Evolutionary conservation across 2,797 vertebrate genomes (phyloP).

Genomic region (Pangasius djambal): DNA sequence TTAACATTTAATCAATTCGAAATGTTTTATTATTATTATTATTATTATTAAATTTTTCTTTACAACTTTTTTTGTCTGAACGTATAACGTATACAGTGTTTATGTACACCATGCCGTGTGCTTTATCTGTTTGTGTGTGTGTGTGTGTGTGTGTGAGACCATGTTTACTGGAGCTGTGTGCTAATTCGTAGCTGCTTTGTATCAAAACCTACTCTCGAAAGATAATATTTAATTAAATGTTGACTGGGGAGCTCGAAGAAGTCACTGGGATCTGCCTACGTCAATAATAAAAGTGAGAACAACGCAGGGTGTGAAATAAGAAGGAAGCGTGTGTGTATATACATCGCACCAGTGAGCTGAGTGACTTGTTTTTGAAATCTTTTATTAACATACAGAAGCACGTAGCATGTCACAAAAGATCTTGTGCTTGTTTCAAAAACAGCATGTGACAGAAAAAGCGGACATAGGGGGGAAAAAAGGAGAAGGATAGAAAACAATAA

Average conservation of each 20-base stretch:
- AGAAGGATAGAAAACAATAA: neutral
- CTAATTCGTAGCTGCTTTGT: neutral
- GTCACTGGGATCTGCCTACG: neutral
- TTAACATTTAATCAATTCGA: neutral
- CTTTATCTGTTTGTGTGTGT: neutral
- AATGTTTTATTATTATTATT: too few species aligned
- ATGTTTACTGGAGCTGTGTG: neutral
- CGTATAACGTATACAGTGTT: neutral
- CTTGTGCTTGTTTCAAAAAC: slow-evolving; percentile 86
- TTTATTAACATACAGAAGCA: slow-evolving; percentile 92
- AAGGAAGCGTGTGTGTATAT: neutral
- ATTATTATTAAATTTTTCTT: too few species aligned
- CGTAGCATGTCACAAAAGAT: slow-evolving; percentile 85
- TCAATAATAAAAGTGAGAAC: neutral
- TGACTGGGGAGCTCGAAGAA: neutral
- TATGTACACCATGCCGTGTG: slow-evolving; percentile 10
- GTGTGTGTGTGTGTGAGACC: neutral
- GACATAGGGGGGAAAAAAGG: slow-evolving; percentile 49
- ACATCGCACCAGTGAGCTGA: slow-evolving; percentile 4
- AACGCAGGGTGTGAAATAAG: neutral
- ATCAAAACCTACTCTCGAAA: neutral
- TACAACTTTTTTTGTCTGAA: neutral
- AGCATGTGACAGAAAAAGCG: slow-evolving; percentile 68
- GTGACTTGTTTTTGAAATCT: slow-evolving; percentile 77
- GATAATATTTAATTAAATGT: neutral